Conservation (phyloP, 2,888 invertebrate genomes). For the Cactoblastis cactorum region DNA sequence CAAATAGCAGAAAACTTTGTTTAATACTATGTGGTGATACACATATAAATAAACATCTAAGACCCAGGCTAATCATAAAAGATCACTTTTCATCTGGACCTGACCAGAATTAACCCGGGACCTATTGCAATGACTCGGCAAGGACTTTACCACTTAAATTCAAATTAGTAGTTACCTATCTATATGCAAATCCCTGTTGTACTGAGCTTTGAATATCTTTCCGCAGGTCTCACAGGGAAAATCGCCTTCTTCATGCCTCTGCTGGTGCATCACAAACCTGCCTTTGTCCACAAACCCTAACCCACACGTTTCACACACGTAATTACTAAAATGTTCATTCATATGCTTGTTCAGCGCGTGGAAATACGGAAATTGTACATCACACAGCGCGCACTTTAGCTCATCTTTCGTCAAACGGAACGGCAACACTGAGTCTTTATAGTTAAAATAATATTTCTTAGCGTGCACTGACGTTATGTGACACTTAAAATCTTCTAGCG, state of each 20-base stretch:
- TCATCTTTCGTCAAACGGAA: conserved; percentile 49
- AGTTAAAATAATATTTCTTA: conserved; percentile 56
- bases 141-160: too few species aligned
- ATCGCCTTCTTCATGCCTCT: conserved; percentile 53
- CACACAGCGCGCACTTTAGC: conserved; percentile 54
- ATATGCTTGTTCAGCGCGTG: conserved; percentile 69
- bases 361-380: conserved; percentile 51
- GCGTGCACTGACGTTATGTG: conserved; percentile 49
- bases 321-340: conserved; percentile 67
- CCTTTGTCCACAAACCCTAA: conserved; percentile 52
- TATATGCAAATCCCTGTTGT: conserved; percentile 44
- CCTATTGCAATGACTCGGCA: too few species aligned
- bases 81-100: too few species aligned
- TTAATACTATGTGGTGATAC: too few species aligned
- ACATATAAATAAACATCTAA: too few species aligned
- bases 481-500: conserved; percentile 50
- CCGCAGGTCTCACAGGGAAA: conserved; percentile 64
- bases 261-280: conserved; percentile 62
- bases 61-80: too few species aligned
- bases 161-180: conserved; percentile 24
- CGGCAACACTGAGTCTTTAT: conserved; percentile 54
- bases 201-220: conserved; percentile 57
- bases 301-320: conserved; percentile 65
- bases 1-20: too few species aligned
- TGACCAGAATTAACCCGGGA: too few species aligned